Evolutionary conservation across 2,113 vertebrate species (phyloP).

Genomic region (Aplodontia rufa): DNA sequence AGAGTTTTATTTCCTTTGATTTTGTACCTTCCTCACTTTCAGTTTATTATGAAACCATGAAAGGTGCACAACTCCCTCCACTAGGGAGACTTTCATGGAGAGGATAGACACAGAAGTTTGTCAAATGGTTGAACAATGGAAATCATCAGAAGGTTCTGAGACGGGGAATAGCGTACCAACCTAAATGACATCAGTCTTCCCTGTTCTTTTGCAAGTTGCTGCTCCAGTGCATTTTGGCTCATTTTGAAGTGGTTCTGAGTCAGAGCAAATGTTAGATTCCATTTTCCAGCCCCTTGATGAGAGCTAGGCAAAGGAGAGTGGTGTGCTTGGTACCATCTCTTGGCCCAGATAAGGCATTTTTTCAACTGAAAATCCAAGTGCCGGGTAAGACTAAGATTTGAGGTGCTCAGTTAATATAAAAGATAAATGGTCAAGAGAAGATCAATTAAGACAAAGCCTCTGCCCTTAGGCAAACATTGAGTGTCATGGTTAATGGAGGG

Average conservation of each 20-base stretch:
- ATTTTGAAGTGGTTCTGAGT: slow-evolving; percentile 76
- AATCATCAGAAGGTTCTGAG: slow-evolving; percentile 71
- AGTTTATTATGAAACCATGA: slow-evolving; percentile 91
- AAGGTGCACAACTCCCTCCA: slow-evolving; percentile 78
- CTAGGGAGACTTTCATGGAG: slow-evolving; percentile 77
- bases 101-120: slow-evolving; percentile 80
- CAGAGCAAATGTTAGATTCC: slow-evolving; percentile 67
- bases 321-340: neutral
- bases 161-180: slow-evolving; percentile 27
- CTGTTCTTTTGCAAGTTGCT: slow-evolving; percentile 71
- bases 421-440: neutral
- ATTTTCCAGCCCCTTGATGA: neutral
- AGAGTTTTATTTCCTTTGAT: slow-evolving; percentile 92
- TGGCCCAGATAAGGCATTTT: neutral
- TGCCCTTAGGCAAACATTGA: neutral
- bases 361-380: neutral
- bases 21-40: slow-evolving; percentile 91
- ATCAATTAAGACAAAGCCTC: neutral
- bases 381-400: neutral
- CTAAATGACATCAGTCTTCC: slow-evolving; percentile 69
- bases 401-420: neutral
- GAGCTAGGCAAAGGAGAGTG: neutral
- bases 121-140: slow-evolving; percentile 77
- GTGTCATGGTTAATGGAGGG: neutral
- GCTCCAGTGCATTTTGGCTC: slow-evolving; percentile 72